phyloP scores from a whole-genome alignment of 2,113 vertebrate species.

The Ptilorrhoa leucosticta region DNA sequence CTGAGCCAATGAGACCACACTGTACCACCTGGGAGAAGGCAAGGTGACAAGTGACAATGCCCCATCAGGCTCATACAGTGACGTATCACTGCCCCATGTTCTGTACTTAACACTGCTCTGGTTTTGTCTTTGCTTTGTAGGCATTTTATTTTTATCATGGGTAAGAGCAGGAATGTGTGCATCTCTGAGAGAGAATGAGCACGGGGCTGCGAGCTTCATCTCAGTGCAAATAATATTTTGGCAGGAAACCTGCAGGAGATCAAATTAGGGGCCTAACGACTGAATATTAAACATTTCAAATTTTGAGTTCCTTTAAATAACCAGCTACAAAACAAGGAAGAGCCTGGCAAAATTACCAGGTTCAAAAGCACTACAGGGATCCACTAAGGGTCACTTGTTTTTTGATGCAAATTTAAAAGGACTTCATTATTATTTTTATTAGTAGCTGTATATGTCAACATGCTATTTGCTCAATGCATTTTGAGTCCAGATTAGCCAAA shows the following conservation, averaged over 20 bases:
- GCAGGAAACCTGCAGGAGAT: slow-evolving; percentile 27
- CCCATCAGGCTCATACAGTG: background rate
- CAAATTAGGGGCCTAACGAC: slow-evolving; percentile 9
- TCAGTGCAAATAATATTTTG: slow-evolving; percentile 44
- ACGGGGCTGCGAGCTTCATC: background rate
- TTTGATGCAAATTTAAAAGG: background rate
- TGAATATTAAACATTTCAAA: slow-evolving; percentile 19
- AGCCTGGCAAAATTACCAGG: background rate
- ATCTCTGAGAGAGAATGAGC: background rate
- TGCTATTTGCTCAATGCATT: slow-evolving; percentile 47
- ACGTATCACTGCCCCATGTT: background rate
- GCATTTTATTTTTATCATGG: slow-evolving; percentile 34
- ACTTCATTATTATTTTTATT: slow-evolving; percentile 19
- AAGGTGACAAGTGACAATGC: background rate
- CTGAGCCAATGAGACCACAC: background rate
- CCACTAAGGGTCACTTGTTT: background rate
- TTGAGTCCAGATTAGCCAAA: slow-evolving; percentile 28
- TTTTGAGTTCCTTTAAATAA: slow-evolving; percentile 9
- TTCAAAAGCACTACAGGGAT: background rate
- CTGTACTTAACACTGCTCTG: background rate
- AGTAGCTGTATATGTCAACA: slow-evolving; percentile 31
- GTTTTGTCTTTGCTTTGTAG: slow-evolving; percentile 1
- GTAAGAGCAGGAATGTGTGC: slow-evolving; percentile 11
- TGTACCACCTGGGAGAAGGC: background rate
- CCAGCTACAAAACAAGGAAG: background rate